Base-by-base conservation (phyloP, 2,113 vertebrate species). In the Rhinogobius similis region DNA sequence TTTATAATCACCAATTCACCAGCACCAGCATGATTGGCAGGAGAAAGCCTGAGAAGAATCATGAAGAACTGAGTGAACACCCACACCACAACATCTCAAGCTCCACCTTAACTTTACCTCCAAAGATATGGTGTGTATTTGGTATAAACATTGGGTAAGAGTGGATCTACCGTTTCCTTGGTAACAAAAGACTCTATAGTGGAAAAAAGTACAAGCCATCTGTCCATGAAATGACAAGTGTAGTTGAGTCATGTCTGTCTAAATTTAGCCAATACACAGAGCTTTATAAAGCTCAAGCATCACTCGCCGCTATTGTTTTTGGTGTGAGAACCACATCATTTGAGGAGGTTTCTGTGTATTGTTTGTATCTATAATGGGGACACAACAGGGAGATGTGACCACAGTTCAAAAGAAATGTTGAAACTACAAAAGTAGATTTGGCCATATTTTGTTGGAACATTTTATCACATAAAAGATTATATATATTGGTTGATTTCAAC, bases 161-260 rank as follows among this genome's bases (percentile, higher is more conserved):
- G 24, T 67, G 67, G 70, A 36, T 58, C 16, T 50, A 32, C 56
- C 7, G 83, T 88, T 84, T 71, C 78, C 65, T 3, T 32, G 61
- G 79, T 61, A 80, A 87, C 69, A 18, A 1, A 44, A 62, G 36
- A 82, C 75, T 44, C 27, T 26, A 68, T 10, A 12, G 32, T 59
- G 77, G 85, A 82, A 90, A 87, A 70, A 81, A 76, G 74, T 55
- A 86, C 48, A 66, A 59, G 63, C 20, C 39, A 65, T 70, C 53
- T 63, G 46, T 27, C 56, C 2, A n/a, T 56, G 75, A 86, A 82
- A 85, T 67, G 67, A 71, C 65, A 75, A 29, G 62, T 58, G 50
- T 69, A 24, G 23, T 56, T 92, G 86, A 90, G 79, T 93, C 87
- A 93, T 18, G 86, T 89, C 87, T 90, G 86, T 73, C 77, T 91